phyloP scores from a whole-genome alignment of 2,888 invertebrate genomes.

The Margaritifera margaritifera region DNA sequence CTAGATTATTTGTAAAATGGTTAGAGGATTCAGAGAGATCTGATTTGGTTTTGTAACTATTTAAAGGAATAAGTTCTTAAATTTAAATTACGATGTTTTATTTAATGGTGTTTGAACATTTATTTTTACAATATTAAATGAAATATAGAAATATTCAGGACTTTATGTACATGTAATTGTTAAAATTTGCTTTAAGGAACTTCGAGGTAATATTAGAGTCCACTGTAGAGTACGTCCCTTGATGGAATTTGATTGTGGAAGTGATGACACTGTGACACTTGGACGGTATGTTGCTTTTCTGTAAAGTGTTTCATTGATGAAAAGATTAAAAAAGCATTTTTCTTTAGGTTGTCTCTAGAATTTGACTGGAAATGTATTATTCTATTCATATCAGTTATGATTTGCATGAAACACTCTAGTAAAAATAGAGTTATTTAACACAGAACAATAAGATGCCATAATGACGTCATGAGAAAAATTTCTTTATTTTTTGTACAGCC shows the following conservation, averaged over 20 bases:
- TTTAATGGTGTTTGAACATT: not conserved
- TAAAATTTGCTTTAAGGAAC: conserved; percentile 49
- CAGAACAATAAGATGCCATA: no score
- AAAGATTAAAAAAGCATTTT: no score
- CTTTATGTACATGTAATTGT: not conserved
- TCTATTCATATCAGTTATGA: not conserved
- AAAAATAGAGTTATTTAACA: no score
- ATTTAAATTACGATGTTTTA: no score
- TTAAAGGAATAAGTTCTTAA: no score
- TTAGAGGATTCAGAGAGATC: no score
- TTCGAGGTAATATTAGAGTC: conserved; percentile 66
- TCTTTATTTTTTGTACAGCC: no score
- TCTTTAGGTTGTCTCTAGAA: no score
- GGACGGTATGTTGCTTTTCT: conserved; percentile 46
- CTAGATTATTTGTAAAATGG: no score
- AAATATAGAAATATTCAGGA: conserved; percentile 1
- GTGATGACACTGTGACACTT: conserved; percentile 48
- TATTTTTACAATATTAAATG: not conserved
- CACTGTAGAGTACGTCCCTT: conserved; percentile 64
- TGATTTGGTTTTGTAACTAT: no score
- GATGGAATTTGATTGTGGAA: conserved; percentile 63
- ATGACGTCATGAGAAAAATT: no score
- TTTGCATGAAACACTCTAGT: no score
- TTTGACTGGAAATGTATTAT: not conserved
- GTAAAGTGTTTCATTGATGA: not conserved